A percentile compares a stretch with the other conserved stretches of the same genome.
Conservation (phyloP, 2,113 vertebrate species). For the Hypocryptadius cinnamomeus region DNA sequence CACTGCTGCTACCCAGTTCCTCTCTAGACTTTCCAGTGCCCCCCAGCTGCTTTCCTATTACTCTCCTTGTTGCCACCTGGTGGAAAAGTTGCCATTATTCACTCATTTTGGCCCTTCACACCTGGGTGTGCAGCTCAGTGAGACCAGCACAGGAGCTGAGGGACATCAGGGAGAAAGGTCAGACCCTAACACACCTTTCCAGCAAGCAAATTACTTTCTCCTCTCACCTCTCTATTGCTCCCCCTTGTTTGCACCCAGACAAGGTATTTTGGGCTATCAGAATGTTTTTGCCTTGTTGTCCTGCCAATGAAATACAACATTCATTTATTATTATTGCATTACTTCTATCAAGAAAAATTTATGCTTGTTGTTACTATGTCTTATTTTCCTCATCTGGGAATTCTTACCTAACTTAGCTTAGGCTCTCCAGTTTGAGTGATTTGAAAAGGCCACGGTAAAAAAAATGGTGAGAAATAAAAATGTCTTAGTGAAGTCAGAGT, state of each 20-base stretch:
- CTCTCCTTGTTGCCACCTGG: neutral
- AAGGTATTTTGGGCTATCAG: neutral
- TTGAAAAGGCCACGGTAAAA: constrained; percentile 11
- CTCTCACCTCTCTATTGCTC: neutral
- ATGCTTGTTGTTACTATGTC: neutral
- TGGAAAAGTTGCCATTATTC: neutral
- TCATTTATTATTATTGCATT: neutral
- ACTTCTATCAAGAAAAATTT: neutral
- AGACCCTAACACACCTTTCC: neutral
- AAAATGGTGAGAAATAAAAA: neutral
- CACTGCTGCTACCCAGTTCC: neutral
- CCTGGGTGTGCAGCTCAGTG: neutral
- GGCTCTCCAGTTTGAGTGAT: neutral
- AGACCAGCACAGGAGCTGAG: neutral
- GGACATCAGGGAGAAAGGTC: accelerated
- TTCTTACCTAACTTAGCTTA: neutral
- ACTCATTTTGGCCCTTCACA: neutral
- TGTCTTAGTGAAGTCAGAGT: neutral
- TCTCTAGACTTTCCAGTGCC: neutral
- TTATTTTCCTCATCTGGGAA: neutral
- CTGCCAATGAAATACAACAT: neutral
- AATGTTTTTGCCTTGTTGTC: neutral
- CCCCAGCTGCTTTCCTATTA: neutral
- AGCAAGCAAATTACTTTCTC: neutral
- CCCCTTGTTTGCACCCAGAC: neutral